Conservation (phyloP, 1,140 invertebrate genomes). For the Drosophila oshimai region DNA sequence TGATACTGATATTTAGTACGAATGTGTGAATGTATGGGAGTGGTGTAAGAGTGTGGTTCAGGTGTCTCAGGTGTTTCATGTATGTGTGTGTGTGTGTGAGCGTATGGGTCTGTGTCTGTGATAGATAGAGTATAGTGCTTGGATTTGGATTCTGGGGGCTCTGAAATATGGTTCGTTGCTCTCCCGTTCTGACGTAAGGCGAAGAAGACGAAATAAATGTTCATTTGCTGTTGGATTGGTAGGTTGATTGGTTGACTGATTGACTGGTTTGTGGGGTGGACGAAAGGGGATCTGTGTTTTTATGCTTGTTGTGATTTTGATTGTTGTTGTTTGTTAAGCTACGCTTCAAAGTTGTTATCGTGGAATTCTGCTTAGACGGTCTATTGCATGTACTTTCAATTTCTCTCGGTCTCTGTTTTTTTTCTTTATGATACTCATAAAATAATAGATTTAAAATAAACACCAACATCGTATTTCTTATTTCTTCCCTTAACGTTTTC, state of each 20-base stretch:
- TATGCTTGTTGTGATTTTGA: conserved; percentile 73
- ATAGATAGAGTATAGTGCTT: conserved; percentile 13
- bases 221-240: conserved; percentile 37
- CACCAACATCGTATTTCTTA: conserved; percentile 32
- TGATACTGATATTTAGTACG: conserved; percentile 59
- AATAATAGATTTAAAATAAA: conserved; percentile 42
- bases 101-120: conserved; percentile 1
- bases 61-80: neutral
- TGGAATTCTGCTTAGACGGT: conserved; percentile 40
- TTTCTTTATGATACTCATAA: conserved; percentile 24
- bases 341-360: conserved; percentile 20
- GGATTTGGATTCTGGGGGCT: conserved; percentile 12
- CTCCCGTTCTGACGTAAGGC: conserved; percentile 40
- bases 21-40: conserved; percentile 46
- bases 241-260: conserved; percentile 34
- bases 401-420: conserved; percentile 3
- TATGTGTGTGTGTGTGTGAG: conserved; percentile 10
- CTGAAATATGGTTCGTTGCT: conserved; percentile 17
- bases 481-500: conserved; percentile 26
- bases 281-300: conserved; percentile 48
- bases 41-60: conserved; percentile 2
- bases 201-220: conserved; percentile 54
- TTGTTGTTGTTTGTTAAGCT: conserved; percentile 26
- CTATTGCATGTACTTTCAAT: conserved; percentile 38
- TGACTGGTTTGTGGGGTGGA: conserved; percentile 28